Percentiles rank a stretch among this genome's conserved stretches.
Conservation (phyloP, 2,888 invertebrate species). For the Hesperia comma region DNA sequence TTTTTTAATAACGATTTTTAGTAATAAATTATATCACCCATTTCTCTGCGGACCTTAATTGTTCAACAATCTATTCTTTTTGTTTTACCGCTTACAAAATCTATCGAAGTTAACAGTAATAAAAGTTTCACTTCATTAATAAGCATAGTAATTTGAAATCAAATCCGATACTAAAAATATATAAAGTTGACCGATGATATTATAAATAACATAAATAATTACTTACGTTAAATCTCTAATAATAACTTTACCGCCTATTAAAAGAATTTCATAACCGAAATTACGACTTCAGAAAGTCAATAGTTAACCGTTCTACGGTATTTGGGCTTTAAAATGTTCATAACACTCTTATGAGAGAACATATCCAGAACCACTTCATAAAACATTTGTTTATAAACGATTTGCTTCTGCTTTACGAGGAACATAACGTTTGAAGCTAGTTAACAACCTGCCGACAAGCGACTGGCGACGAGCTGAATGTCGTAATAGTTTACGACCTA, state of each 20-base stretch:
- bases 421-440: conserved; percentile 71
- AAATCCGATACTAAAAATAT: too few relatives aligned
- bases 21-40: too few relatives aligned
- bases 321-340: conserved; percentile 33
- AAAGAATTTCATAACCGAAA: not conserved
- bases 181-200: too few relatives aligned
- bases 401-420: conserved; percentile 75
- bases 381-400: conserved; percentile 70
- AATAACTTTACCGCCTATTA: too few relatives aligned
- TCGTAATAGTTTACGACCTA: conserved; percentile 78
- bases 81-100: too few relatives aligned
- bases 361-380: conserved; percentile 60
- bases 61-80: too few relatives aligned
- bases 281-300: not conserved
- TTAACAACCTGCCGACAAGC: conserved; percentile 74
- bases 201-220: not conserved
- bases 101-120: too few relatives aligned
- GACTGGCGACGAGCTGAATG: conserved; percentile 76
- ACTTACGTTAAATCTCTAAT: not conserved
- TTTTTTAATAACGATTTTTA: too few relatives aligned
- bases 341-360: conserved; percentile 38
- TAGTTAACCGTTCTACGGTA: conserved; percentile 8
- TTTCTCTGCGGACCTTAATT: too few relatives aligned
- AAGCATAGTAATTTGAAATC: too few relatives aligned
- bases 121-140: too few relatives aligned